Percentiles rank a stretch among this genome's conserved stretches.
phyloP scores from a whole-genome alignment of 2,888 invertebrate species.

The Rhagophthalmus giganteus region DNA sequence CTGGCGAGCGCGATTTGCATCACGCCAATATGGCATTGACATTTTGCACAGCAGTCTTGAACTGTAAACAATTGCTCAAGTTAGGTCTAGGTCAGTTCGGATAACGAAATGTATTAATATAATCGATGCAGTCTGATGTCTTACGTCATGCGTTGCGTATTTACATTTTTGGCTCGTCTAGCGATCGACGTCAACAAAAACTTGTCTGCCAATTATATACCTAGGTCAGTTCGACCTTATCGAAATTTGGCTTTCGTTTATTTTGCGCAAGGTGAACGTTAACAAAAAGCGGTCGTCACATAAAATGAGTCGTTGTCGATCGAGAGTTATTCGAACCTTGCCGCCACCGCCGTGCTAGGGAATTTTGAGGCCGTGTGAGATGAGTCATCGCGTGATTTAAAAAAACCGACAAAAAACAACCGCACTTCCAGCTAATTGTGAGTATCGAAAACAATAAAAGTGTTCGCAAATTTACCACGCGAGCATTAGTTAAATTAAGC shows the following conservation, averaged over 20 bases:
- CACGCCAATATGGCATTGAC: slow-evolving; percentile 29
- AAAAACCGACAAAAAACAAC: no score
- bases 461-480: no score
- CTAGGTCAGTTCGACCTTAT: slow-evolving; percentile 30
- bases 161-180: slow-evolving; percentile 4
- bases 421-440: no score
- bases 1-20: slow-evolving; percentile 9
- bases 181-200: slow-evolving; percentile 6
- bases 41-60: slow-evolving; percentile 30
- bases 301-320: no score
- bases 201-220: slow-evolving; percentile 25
- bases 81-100: slow-evolving; percentile 38
- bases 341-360: no score
- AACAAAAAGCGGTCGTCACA: no score
- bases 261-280: background rate
- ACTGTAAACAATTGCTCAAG: slow-evolving; percentile 34
- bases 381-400: no score
- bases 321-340: no score
- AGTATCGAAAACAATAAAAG: no score
- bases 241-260: slow-evolving; percentile 2
- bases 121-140: slow-evolving; percentile 20
- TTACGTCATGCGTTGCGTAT: slow-evolving; percentile 1
- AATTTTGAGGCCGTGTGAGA: no score
- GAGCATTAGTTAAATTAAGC: no score
- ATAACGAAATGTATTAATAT: slow-evolving; percentile 25